phyloP scores from a whole-genome alignment of 2,113 vertebrate species.

The Leucosticte australis region DNA sequence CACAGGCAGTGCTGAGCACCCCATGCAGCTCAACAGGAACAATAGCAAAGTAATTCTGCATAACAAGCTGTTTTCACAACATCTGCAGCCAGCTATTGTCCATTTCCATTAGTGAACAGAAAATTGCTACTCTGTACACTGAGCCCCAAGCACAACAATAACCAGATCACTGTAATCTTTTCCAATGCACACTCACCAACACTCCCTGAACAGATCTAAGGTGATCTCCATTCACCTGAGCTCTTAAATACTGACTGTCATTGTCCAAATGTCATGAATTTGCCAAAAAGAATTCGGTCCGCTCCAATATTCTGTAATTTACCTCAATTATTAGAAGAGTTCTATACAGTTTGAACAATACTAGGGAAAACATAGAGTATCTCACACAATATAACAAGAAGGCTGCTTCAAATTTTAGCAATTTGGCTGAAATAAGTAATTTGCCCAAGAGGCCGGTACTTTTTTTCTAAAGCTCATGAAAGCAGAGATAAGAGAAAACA shows the following conservation, averaged over 20 bases:
- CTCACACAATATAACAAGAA: not conserved
- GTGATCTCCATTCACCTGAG: not conserved
- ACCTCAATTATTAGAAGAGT: not conserved
- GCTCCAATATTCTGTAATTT: not conserved
- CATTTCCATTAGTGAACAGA: not conserved
- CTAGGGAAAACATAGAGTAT: not conserved
- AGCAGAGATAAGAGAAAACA: not conserved
- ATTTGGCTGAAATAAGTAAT: not conserved
- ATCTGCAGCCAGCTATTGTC: conserved; percentile 28
- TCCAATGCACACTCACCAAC: not conserved
- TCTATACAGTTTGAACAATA: not conserved
- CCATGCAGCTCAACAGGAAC: not conserved
- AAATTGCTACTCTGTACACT: conserved; percentile 1
- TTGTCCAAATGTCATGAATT: not conserved
- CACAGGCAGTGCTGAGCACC: not conserved
- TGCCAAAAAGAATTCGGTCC: not conserved
- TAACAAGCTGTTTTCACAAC: conserved; percentile 28
- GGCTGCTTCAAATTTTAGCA: not conserved
- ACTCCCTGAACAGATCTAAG: not conserved
- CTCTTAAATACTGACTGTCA: not conserved
- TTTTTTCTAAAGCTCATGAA: not conserved
- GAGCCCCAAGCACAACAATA: not conserved
- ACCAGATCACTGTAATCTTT: not conserved
- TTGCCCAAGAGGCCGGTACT: not conserved
- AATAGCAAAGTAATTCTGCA: not conserved